Percentiles rank a stretch among this genome's conserved stretches.
phyloP scores from a whole-genome alignment of 1,140 invertebrate species.

The Eupristina koningsbergeri region DNA sequence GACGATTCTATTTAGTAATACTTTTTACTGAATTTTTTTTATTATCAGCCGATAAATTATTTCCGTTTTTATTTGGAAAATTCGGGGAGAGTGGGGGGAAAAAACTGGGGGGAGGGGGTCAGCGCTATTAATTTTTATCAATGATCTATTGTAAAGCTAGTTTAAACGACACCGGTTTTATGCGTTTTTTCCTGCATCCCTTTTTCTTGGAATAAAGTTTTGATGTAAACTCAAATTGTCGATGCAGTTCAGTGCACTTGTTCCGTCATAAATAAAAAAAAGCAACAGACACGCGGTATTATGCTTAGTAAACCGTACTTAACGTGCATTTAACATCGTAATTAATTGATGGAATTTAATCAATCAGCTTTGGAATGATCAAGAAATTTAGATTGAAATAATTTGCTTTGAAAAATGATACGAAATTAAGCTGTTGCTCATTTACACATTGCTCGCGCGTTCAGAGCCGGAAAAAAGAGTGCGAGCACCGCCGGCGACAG shows the following conservation, averaged over 20 bases:
- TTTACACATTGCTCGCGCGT: neutral
- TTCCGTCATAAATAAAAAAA: neutral
- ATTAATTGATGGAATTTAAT: constrained; percentile 4
- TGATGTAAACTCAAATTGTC: neutral
- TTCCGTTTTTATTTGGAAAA: neutral
- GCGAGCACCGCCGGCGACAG: neutral
- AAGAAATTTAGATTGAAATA: neutral
- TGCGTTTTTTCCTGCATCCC: too few relatives aligned
- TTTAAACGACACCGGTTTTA: too few relatives aligned
- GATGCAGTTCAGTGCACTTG: neutral
- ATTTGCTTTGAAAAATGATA: neutral
- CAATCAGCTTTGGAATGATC: neutral
- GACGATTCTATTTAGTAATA: neutral
- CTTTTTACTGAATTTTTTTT: neutral
- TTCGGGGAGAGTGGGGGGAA: neutral
- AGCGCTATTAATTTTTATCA: too few relatives aligned
- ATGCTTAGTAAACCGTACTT: neutral
- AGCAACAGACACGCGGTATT: neutral
- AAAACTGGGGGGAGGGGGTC: too few relatives aligned
- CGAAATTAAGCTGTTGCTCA: neutral
- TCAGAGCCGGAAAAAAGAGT: neutral
- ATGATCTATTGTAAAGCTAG: too few relatives aligned
- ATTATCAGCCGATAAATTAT: neutral
- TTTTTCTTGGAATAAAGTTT: too few relatives aligned
- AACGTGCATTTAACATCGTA: neutral